A percentile compares a stretch with the other conserved stretches of the same genome.
These are phyloP conservation scores for Cyanocitta stelleri DNA, from an alignment of 2,113 vertebrate genomes.

Conservation along the genomic window DNA sequence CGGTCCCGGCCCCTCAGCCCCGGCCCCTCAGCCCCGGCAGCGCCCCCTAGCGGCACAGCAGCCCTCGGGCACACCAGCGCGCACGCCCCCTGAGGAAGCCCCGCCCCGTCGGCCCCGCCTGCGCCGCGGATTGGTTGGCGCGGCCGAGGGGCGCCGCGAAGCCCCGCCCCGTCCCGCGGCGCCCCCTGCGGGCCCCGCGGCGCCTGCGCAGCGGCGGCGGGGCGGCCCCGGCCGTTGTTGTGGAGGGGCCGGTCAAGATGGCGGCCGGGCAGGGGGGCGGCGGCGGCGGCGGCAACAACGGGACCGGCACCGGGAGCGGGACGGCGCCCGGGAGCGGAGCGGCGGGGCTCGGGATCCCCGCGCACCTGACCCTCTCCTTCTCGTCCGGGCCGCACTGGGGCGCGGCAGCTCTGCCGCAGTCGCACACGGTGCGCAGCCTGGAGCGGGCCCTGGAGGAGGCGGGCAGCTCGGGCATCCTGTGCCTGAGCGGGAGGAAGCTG, in stretches of 20 bases:
- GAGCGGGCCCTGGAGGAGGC: conserved; percentile 94
- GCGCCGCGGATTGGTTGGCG: not conserved
- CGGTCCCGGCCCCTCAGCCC: no score
- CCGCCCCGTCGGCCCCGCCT: no score
- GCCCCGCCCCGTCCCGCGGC: not conserved
- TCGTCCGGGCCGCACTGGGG: conserved; percentile 83
- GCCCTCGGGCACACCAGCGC: no score
- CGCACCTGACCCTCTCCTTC: conserved; percentile 63
- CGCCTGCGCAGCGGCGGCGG: conserved; percentile 5
- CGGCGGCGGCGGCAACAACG: conserved; percentile 59
- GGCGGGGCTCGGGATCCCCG: conserved; percentile 27
- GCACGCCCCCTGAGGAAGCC: not conserved
- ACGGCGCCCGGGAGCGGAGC: not conserved
- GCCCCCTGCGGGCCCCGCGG: not conserved
- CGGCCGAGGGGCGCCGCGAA: not conserved
- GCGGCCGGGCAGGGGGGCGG: conserved; percentile 61
- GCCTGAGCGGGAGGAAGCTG: conserved; percentile 94
- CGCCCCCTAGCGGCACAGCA: not conserved
- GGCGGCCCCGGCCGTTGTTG: not conserved
- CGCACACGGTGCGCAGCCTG: conserved; percentile 86
- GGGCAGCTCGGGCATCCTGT: conserved; percentile 86
- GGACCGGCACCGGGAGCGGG: not conserved
- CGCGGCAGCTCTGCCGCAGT: conserved; percentile 75
- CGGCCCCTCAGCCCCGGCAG: not conserved
- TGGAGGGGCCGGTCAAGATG: conserved; percentile 62